Evolutionary conservation across 2,113 vertebrate species (phyloP).

Genomic region (Sceloporus undulatus): DNA sequence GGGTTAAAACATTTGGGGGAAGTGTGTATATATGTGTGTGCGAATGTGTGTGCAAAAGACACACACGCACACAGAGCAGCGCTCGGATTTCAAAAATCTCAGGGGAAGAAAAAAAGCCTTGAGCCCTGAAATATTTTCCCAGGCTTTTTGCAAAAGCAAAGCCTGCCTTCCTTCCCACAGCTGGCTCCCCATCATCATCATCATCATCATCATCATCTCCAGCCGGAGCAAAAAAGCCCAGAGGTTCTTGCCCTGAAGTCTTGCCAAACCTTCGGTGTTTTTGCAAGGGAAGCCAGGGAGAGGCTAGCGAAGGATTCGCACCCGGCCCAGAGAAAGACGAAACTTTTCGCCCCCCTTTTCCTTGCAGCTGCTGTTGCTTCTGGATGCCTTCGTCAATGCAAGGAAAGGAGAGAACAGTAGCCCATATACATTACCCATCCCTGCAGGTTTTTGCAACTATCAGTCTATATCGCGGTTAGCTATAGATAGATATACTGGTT

Average conservation of each 20-base stretch:
- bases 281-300: constrained; percentile 67
- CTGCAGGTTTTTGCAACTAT: too few species aligned
- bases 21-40: not conserved
- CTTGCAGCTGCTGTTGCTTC: constrained; percentile 75
- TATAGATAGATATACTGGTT: too few species aligned
- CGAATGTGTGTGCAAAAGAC: too few species aligned
- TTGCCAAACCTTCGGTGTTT: constrained; percentile 75
- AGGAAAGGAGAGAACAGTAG: not conserved
- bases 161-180: constrained; percentile 72
- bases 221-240: constrained; percentile 39
- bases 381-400: constrained; percentile 33
- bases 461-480: too few species aligned
- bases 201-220: not conserved
- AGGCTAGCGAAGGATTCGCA: constrained; percentile 59
- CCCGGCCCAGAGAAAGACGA: constrained; percentile 74
- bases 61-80: constrained; percentile 36
- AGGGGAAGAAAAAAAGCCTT: constrained; percentile 42
- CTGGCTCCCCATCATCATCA: constrained; percentile 77
- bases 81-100: constrained; percentile 82
- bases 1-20: not conserved
- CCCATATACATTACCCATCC: not conserved
- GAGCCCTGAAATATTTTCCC: constrained; percentile 82
- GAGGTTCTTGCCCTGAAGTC: constrained; percentile 64
- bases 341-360: constrained; percentile 48
- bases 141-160: constrained; percentile 69